Evolutionary conservation across 2,797 vertebrate genomes (phyloP), one percentile per base, ranked within the genome.

Genomic region (Propithecus perrieri): DNA sequence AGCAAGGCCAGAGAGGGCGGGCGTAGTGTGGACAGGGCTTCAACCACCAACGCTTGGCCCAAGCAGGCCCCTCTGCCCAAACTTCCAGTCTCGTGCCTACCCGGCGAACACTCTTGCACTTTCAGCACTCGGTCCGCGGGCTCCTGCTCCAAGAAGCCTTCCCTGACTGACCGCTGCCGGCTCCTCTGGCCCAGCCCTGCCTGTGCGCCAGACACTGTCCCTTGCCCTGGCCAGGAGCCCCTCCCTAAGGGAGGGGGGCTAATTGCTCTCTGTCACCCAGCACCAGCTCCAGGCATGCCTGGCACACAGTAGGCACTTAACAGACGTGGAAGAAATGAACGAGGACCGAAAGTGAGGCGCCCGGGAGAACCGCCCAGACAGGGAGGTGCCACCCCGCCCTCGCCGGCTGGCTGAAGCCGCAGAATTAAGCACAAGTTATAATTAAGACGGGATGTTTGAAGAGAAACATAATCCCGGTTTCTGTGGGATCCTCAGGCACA

Each of bases 381-480:
- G 30, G 91, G 75, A 76, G 76, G 79, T 74, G 46, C 89, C 7
- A 12, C 81, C 97, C 98, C 59, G 14, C 87, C 92, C 86, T 97
- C 69, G 2, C 94, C 63, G 0, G 3, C 92, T 96, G 95, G 95
- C 75, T 93, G 98, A 95, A 96, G 97, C 97, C 94, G 96, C 97
- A 97, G 97, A 98, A 98, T 98, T 97, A 98, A 98, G 97, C 92
- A 18, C 98, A 98, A 98, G 98, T 98, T 98, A 98, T 98, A 99
- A 99, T 99, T 99, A 99, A 99, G 98, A 98, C 89, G 97, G 98
- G 98, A 98, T 98, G 98, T 99, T 99, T 98, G 98, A 99, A 98
- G 98, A 99, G 98, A 98, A 99, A 99, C 98, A 98, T 98, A 98
- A 99, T 98, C 98, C 98, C 98, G 26, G 38, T 98, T 98, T 99